phyloP scores from a whole-genome alignment of 1,140 invertebrate genomes.

The Phymastichus coffea region DNA sequence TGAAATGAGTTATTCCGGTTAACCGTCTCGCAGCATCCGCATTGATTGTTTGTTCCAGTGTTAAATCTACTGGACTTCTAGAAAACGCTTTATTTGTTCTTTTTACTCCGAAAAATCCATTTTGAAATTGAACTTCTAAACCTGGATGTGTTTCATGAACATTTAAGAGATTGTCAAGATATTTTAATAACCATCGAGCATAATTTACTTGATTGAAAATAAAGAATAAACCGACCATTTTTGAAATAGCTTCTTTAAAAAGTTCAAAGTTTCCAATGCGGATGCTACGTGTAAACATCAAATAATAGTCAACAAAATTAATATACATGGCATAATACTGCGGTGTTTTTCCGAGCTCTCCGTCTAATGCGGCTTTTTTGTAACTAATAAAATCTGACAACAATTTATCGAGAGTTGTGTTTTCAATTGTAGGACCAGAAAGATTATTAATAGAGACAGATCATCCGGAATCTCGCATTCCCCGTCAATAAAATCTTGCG shows the following conservation, averaged over 20 bases:
- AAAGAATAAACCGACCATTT: constrained; percentile 45
- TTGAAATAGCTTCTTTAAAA: constrained; percentile 33
- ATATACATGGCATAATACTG: constrained; percentile 41
- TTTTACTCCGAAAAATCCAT: constrained; percentile 33
- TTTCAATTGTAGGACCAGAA: constrained; percentile 3
- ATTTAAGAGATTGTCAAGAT: constrained; percentile 28
- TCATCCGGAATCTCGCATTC: background rate
- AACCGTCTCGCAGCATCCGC: constrained; percentile 33
- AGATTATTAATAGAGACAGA: background rate
- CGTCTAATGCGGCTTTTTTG: constrained; percentile 31
- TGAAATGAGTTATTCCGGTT: constrained; percentile 31
- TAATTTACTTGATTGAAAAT: constrained; percentile 44
- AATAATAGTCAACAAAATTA: constrained; percentile 37
- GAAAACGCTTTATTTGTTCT: constrained; percentile 34
- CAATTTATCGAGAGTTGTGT: constrained; percentile 24
- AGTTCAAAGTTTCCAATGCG: constrained; percentile 29
- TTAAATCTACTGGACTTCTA: constrained; percentile 33
- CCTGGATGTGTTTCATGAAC: constrained; percentile 38
- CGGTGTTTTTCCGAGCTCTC: constrained; percentile 42
- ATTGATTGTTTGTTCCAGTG: constrained; percentile 40
- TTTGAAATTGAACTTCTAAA: constrained; percentile 24
- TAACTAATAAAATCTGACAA: constrained; percentile 34
- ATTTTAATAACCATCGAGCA: constrained; percentile 34
- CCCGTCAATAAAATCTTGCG: background rate
- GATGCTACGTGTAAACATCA: constrained; percentile 30